These are phyloP conservation scores for Drosophila hamatofila DNA, from an alignment of 2,888 invertebrate species.

Conservation along the genomic window DNA sequence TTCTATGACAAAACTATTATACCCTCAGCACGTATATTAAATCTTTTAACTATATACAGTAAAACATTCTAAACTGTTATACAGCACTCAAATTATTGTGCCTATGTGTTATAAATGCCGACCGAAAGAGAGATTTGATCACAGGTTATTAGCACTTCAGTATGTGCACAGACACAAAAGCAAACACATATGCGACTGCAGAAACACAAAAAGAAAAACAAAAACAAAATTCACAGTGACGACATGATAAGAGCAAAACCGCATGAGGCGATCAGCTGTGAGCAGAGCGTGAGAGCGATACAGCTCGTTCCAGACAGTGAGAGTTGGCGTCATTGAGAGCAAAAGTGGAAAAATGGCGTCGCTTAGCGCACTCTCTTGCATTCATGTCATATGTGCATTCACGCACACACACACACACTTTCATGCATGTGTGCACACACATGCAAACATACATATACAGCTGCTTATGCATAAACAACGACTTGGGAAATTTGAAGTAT, in stretches of 20 bases:
- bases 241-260: constrained; percentile 47
- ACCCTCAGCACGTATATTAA: not conserved
- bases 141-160: constrained; percentile 8
- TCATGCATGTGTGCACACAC: not conserved
- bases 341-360: constrained; percentile 49
- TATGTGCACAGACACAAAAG: not conserved
- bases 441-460: not conserved
- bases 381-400: constrained; percentile 28
- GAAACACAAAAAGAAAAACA: constrained; percentile 18
- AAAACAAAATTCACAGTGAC: constrained; percentile 21
- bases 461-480: constrained; percentile 38
- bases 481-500: constrained; percentile 44
- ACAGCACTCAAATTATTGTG: not conserved
- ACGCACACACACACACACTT: not conserved
- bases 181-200: not conserved
- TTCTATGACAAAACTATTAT: not conserved
- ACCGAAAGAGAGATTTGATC: not conserved
- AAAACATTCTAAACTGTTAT: not conserved
- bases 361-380: constrained; percentile 14
- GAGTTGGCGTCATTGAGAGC: constrained; percentile 21
- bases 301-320: constrained; percentile 3
- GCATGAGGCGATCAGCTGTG: constrained; percentile 52
- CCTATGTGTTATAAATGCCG: not conserved
- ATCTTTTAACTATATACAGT: not conserved
- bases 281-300: constrained; percentile 3